Evolutionary conservation across 2,113 vertebrate species (phyloP), one percentile per base, ranked within the genome.

Genomic region (Petromus typicus): DNA sequence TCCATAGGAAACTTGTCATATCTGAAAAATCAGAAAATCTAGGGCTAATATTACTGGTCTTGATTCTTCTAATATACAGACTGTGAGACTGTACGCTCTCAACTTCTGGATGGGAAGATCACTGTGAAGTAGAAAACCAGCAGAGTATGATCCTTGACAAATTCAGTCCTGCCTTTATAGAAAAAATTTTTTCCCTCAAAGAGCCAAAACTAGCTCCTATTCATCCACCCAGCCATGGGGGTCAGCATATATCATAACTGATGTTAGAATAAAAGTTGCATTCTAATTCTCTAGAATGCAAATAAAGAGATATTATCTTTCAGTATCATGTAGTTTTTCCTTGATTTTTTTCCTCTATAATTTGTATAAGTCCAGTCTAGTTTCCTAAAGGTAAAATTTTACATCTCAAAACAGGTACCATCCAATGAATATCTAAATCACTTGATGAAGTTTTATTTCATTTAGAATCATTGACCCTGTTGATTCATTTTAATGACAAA

Each of bases 231-330:
- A 73, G 40, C 12, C 16, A 11, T 13, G 7, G 16, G 30, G n/a
- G n/a, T n/a, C 66, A 6, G 10, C 45, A 27, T 67, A 61, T 11
- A 61, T 82, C 56, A 56, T 48, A 43, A 16, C 20, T 67, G 6
- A 76, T 32, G 2, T 27, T 37, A 37, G 51, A n/a, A 14, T n/a
- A 7, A 92, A 85, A 40, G 7, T 18, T 73, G 11, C 67, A 86
- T 66, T 86, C 78, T 93, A 43, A 93, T 89, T 94, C 96, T 82
- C 25, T 32, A 83, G 16, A 11, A 91, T 88, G 91, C 66, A 96
- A 96, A 97, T 89, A 59, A 78, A 37, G 12, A 37, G 2, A 67
- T 87, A 82, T 82, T 45, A 9, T 71, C 20, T 96, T 96, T 69
- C 64, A 71, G 13, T 32, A 23, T 57, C 96, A 89, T 80, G n/a